Percentiles rank a stretch among this genome's conserved stretches.
phyloP scores from a whole-genome alignment of 1,140 invertebrate genomes.

The Macrosteles quadrilineatus region DNA sequence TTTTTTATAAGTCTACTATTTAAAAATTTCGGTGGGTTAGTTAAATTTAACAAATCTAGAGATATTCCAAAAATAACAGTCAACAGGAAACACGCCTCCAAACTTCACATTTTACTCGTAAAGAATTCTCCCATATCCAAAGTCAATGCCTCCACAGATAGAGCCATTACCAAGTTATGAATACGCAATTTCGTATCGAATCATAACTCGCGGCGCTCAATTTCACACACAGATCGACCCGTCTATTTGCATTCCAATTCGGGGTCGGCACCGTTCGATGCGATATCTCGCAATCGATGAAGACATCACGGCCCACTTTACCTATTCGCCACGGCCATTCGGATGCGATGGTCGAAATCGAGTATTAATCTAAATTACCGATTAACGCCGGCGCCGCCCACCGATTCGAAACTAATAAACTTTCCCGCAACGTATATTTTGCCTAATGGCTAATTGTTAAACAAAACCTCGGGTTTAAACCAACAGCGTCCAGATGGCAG shows the following conservation, averaged over 20 bases:
- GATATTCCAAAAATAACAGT: too few relatives aligned
- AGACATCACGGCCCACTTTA: conserved; percentile 12
- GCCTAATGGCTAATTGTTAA: conserved; percentile 23
- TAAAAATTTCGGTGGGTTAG: too few relatives aligned
- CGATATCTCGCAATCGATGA: neutral
- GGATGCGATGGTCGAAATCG: neutral
- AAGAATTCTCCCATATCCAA: too few relatives aligned
- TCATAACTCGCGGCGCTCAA: neutral
- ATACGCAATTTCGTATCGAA: conserved; percentile 10
- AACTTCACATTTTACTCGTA: too few relatives aligned
- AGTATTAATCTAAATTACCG: conserved; percentile 12
- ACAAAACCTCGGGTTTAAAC: conserved; percentile 9
- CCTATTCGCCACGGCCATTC: conserved; percentile 1
- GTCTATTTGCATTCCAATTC: conserved; percentile 9
- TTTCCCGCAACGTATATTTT: conserved; percentile 19
- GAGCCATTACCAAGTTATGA: neutral
- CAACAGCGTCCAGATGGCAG: conserved; percentile 10
- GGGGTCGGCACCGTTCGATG: neutral
- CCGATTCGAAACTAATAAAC: conserved; percentile 26
- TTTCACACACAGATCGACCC: neutral
- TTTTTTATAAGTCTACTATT: too few relatives aligned
- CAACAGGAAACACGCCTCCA: too few relatives aligned
- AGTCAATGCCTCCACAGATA: too few relatives aligned
- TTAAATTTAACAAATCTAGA: too few relatives aligned
- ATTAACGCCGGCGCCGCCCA: conserved; percentile 12